Conservation (phyloP, 1,140 invertebrate species). For the Popillia japonica region DNA sequence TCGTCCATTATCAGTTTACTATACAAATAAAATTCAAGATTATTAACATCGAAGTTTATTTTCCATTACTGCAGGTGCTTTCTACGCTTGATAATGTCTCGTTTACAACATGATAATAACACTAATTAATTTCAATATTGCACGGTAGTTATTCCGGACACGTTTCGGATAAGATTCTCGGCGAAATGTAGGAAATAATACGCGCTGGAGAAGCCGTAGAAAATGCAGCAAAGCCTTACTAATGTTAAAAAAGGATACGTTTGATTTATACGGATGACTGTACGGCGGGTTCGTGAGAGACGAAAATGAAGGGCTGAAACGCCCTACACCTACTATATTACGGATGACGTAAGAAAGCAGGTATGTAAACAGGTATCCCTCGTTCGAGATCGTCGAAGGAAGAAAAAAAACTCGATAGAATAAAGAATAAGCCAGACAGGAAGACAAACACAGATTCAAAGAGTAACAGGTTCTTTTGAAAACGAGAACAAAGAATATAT, state of each 20-base stretch:
- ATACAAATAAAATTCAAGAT: neutral
- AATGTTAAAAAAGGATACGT: neutral
- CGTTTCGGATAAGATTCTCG: neutral
- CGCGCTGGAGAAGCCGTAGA: neutral
- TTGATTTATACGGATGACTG: neutral
- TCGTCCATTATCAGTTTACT: neutral
- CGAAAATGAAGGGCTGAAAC: neutral
- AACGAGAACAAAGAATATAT: neutral
- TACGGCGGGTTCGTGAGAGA: neutral
- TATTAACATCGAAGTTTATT: neutral
- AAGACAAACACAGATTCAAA: constrained; percentile 1
- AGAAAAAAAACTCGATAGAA: neutral
- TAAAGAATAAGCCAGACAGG: neutral
- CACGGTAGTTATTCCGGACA: neutral
- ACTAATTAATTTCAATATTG: constrained; percentile 2
- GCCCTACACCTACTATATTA: neutral
- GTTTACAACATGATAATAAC: neutral
- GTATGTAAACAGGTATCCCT: constrained; percentile 13
- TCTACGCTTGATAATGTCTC: neutral
- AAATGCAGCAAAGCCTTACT: too few species aligned
- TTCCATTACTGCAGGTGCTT: neutral
- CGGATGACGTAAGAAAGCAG: neutral
- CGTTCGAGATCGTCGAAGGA: neutral
- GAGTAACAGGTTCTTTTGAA: constrained; percentile 4
- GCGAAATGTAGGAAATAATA: neutral